phyloP scores from a whole-genome alignment of 2,888 invertebrate species.

The Agonopterix alstromeriana region DNA sequence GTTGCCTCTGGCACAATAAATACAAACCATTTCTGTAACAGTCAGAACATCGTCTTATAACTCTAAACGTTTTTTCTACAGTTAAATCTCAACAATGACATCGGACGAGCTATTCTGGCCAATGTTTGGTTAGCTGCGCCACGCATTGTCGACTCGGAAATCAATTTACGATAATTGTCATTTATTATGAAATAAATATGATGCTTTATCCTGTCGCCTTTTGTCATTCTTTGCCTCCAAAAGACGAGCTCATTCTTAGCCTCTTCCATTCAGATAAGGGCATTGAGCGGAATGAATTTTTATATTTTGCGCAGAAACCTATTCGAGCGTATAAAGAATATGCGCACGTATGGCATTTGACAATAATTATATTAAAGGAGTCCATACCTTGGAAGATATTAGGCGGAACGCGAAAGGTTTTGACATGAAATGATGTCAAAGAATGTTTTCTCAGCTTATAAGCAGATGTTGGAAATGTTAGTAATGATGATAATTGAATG shows the following conservation, averaged over 20 bases:
- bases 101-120: slow-evolving; percentile 74
- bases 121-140: slow-evolving; percentile 82
- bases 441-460: slow-evolving; percentile 66
- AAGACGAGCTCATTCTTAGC: slow-evolving; percentile 31
- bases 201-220: slow-evolving; percentile 58
- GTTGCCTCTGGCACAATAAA: slow-evolving; percentile 55
- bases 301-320: slow-evolving; percentile 61
- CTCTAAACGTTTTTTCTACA: slow-evolving; percentile 35
- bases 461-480: slow-evolving; percentile 50
- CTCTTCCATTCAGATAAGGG: slow-evolving; percentile 35
- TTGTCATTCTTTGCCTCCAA: slow-evolving; percentile 38
- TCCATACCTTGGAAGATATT: slow-evolving; percentile 54
- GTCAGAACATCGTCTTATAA: slow-evolving; percentile 23
- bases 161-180: slow-evolving; percentile 77
- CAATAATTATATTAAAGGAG: slow-evolving; percentile 63
- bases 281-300: slow-evolving; percentile 57
- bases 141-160: slow-evolving; percentile 62
- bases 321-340: slow-evolving; percentile 38
- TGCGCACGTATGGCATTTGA: slow-evolving; percentile 53
- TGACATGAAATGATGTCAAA: slow-evolving; percentile 44
- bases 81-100: slow-evolving; percentile 53
- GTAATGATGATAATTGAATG: slow-evolving; percentile 35
- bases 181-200: slow-evolving; percentile 77
- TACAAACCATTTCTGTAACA: slow-evolving; percentile 43
- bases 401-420: slow-evolving; percentile 53